phyloP scores from a whole-genome alignment of 35 echinoderm and acorn worm species.

The Lytechinus pictus region DNA sequence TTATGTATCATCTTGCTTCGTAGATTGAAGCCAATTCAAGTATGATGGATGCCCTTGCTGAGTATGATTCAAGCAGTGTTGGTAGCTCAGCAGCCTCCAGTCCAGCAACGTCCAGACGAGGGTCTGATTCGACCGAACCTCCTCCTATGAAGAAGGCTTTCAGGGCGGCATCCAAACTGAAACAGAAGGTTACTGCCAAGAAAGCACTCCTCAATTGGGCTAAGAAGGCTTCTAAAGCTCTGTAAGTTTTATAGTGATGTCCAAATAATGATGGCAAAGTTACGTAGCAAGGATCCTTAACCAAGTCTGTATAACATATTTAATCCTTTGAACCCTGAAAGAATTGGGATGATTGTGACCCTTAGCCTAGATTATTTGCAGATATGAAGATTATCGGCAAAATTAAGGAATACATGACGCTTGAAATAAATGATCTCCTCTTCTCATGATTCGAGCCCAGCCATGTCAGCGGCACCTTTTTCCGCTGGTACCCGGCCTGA shows the following conservation, averaged over 20 bases:
- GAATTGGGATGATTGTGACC: too few relatives aligned
- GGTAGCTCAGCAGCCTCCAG: slow-evolving; percentile 48
- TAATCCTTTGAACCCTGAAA: too few relatives aligned
- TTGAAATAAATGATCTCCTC: too few relatives aligned
- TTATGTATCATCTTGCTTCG: not conserved
- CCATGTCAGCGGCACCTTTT: too few relatives aligned
- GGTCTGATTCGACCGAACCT: slow-evolving; percentile 55
- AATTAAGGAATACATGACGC: too few relatives aligned
- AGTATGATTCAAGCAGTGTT: slow-evolving; percentile 52
- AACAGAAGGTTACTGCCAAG: slow-evolving; percentile 78
- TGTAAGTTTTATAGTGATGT: not conserved
- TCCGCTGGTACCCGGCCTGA: too few relatives aligned
- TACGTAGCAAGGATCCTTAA: too few relatives aligned
- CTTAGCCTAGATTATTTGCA: too few relatives aligned
- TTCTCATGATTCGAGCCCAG: too few relatives aligned
- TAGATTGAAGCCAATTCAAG: slow-evolving; percentile 93
- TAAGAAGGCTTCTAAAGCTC: slow-evolving; percentile 70
- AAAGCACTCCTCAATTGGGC: slow-evolving; percentile 93
- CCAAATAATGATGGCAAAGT: not conserved
- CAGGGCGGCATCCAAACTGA: slow-evolving; percentile 55
- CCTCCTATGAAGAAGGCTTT: slow-evolving; percentile 78
- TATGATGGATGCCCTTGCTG: slow-evolving; percentile 59
- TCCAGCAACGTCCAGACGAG: slow-evolving; percentile 49
- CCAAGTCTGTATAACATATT: too few relatives aligned
- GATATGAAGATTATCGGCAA: too few relatives aligned